phyloP scores from a whole-genome alignment of 2,113 vertebrate genomes.

The Cavia porcellus region DNA sequence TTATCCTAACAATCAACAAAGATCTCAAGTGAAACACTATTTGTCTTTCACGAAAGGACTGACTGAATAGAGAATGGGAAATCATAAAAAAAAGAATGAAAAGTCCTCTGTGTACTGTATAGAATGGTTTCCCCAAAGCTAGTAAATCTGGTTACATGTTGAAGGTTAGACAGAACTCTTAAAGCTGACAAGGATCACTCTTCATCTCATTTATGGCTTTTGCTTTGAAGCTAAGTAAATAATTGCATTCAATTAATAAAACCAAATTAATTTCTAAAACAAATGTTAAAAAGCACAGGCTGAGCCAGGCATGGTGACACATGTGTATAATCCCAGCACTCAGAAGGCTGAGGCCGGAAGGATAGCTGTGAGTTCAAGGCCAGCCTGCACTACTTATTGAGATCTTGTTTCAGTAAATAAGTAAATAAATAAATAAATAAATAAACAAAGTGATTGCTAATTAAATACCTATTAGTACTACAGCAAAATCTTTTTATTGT shows the following conservation, averaged over 20 bases:
- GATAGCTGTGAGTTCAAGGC: background rate
- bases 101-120: background rate
- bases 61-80: background rate
- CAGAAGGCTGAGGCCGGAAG: background rate
- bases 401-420: background rate
- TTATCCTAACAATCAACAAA: background rate
- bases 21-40: background rate
- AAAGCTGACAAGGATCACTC: background rate
- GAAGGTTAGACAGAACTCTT: background rate
- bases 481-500: background rate
- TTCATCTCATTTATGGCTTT: background rate
- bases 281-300: background rate
- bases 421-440: too few relatives aligned
- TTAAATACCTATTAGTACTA: background rate
- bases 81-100: background rate
- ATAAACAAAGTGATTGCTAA: background rate
- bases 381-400: background rate
- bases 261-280: slow-evolving; percentile 31
- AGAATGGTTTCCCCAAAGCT: background rate
- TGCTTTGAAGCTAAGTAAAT: background rate
- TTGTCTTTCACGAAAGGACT: background rate
- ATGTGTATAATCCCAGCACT: background rate
- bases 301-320: background rate
- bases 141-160: background rate
- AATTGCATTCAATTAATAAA: background rate